phyloP scores from a whole-genome alignment of 2,797 vertebrate species.

The Mormyrus hasselquistii region DNA sequence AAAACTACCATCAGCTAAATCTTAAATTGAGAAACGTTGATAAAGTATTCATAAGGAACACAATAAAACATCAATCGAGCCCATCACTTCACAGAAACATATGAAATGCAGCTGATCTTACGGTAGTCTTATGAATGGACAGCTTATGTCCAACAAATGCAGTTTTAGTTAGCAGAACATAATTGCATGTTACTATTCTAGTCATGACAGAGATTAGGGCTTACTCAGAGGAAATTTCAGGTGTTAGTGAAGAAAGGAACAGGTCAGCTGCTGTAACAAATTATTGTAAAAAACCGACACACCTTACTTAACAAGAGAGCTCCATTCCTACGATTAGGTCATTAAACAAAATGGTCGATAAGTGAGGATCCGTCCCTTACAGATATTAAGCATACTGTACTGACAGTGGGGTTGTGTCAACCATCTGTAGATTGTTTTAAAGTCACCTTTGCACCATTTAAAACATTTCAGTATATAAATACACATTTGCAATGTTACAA shows the following conservation, averaged over 20 bases:
- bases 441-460: too few relatives aligned
- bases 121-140: neutral
- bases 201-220: neutral
- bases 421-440: too few relatives aligned
- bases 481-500: too few relatives aligned
- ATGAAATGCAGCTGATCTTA: neutral
- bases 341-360: too few relatives aligned
- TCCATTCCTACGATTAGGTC: too few relatives aligned
- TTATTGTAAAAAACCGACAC: neutral
- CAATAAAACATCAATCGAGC: neutral
- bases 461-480: too few relatives aligned
- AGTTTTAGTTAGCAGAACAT: neutral
- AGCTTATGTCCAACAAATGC: neutral
- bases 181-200: neutral
- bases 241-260: neutral
- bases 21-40: neutral
- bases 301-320: too few relatives aligned
- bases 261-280: neutral
- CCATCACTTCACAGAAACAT: neutral
- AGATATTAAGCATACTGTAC: too few relatives aligned
- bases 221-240: neutral
- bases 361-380: too few relatives aligned
- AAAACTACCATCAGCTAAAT: neutral
- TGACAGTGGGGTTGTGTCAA: too few relatives aligned
- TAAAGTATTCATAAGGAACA: neutral